phyloP scores from a whole-genome alignment of 2,797 vertebrate species.

The Psittacula derbiana region DNA sequence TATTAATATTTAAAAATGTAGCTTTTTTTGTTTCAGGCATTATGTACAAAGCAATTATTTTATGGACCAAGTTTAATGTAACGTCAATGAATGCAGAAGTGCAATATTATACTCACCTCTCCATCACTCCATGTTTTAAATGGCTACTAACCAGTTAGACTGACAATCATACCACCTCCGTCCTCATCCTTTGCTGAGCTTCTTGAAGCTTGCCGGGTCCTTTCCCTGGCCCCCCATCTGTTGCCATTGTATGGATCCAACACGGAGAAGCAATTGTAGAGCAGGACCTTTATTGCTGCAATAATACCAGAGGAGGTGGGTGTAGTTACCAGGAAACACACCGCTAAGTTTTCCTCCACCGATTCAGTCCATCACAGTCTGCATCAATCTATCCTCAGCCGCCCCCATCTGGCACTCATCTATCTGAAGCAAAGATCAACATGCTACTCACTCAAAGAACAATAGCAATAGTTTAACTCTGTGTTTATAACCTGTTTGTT shows the following conservation, averaged over 20 bases:
- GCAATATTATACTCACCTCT: conserved; percentile 80
- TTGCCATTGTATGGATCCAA: conserved; percentile 37
- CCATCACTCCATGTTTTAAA: conserved; percentile 54
- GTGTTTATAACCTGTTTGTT: conserved; percentile 48
- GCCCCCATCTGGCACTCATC: conserved; percentile 31
- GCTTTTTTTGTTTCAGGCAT: conserved; percentile 79
- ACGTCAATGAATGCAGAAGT: conserved; percentile 82
- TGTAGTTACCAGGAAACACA: conserved; percentile 9
- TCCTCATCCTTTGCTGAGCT: conserved; percentile 45
- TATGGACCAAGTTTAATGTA: conserved; percentile 83
- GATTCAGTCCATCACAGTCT: neutral
- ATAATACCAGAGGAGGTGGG: conserved; percentile 66
- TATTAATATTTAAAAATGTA: conserved; percentile 79
- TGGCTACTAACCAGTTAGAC: conserved; percentile 65
- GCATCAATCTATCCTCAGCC: neutral
- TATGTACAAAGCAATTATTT: conserved; percentile 79
- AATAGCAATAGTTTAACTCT: conserved; percentile 76
- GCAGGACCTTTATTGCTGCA: conserved; percentile 67
- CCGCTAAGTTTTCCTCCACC: neutral
- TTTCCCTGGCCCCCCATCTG: conserved; percentile 2
- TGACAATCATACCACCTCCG: conserved; percentile 82
- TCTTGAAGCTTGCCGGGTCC: neutral
- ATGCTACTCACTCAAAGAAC: conserved; percentile 61
- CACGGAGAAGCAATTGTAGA: conserved; percentile 37
- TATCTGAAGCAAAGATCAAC: conserved; percentile 23